phyloP scores from a whole-genome alignment of 2,797 vertebrate species.

The Clarias laeviceps region DNA sequence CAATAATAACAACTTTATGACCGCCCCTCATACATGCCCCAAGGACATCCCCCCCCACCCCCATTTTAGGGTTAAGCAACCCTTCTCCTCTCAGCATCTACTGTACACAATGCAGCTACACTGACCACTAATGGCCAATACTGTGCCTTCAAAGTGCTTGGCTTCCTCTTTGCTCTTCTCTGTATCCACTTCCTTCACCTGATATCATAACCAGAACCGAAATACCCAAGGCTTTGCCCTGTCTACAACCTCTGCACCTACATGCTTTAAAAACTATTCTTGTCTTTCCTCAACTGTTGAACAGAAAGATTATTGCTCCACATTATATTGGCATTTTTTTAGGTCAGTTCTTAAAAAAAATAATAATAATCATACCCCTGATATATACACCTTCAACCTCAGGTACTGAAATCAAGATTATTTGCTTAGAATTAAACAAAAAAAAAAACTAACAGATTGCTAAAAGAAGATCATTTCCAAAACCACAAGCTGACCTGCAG shows the following conservation, averaged over 20 bases:
- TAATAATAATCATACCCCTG: constrained; percentile 76
- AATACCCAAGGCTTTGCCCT: constrained; percentile 52
- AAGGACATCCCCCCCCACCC: not conserved
- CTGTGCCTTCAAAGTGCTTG: constrained; percentile 70
- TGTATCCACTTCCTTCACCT: constrained; percentile 17
- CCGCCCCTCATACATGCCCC: constrained; percentile 28
- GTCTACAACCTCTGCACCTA: constrained; percentile 69
- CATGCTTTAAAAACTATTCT: constrained; percentile 52
- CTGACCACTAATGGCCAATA: constrained; percentile 70
- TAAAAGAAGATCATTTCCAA: constrained; percentile 66
- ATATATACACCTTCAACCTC: constrained; percentile 46
- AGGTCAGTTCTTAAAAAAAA: constrained; percentile 66
- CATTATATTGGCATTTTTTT: constrained; percentile 76
- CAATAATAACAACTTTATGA: too few relatives aligned
- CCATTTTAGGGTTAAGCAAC: not conserved
- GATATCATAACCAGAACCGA: constrained; percentile 51
- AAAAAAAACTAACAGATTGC: constrained; percentile 59
- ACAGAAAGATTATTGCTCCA: constrained; percentile 80
- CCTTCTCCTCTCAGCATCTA: constrained; percentile 11
- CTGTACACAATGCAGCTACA: constrained; percentile 64
- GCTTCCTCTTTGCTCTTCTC: constrained; percentile 54
- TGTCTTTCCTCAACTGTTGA: constrained; percentile 48
- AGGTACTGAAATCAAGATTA: constrained; percentile 41
- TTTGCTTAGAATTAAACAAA: constrained; percentile 42
- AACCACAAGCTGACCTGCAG: constrained; percentile 82